Conservation (phyloP, 2,888 invertebrate species). For the Operophtera brumata region DNA sequence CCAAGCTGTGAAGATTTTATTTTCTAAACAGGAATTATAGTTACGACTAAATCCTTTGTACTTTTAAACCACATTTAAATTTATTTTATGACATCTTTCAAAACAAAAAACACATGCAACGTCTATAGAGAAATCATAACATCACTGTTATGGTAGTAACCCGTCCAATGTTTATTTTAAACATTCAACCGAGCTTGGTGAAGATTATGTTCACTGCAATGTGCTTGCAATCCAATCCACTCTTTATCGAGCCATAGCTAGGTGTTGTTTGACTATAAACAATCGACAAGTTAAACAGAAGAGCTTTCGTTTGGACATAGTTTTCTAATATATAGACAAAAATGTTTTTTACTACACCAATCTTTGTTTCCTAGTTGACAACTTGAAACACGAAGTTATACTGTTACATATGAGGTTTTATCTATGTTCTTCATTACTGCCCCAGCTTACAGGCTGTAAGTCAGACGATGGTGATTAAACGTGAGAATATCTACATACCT, state of each 20-base stretch:
- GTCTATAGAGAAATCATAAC: constrained; percentile 63
- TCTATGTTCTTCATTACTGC: too few species aligned
- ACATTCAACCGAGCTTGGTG: constrained; percentile 56
- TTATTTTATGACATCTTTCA: constrained; percentile 17
- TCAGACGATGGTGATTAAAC: too few species aligned
- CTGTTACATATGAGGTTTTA: too few species aligned
- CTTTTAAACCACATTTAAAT: constrained; percentile 9
- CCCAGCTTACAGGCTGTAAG: too few species aligned
- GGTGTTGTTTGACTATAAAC: constrained; percentile 14
- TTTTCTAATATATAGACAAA: too few species aligned
- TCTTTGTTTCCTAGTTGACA: too few species aligned
- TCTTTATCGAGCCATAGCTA: constrained; percentile 24
- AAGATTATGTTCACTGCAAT: constrained; percentile 58
- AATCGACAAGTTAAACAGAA: not conserved
- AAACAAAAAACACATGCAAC: constrained; percentile 22
- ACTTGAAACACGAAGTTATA: too few species aligned
- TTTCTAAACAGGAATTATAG: constrained; percentile 7
- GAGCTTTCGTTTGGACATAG: not conserved
- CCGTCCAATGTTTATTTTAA: constrained; percentile 69
- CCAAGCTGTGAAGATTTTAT: constrained; percentile 7
- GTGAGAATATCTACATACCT: too few species aligned
- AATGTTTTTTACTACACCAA: too few species aligned
- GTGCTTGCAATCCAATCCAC: constrained; percentile 48
- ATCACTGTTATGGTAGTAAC: constrained; percentile 74
- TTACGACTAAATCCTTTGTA: constrained; percentile 7